These are phyloP conservation scores for Corapipo altera DNA, from an alignment of 2,113 vertebrate genomes.

Conservation along the genomic window DNA sequence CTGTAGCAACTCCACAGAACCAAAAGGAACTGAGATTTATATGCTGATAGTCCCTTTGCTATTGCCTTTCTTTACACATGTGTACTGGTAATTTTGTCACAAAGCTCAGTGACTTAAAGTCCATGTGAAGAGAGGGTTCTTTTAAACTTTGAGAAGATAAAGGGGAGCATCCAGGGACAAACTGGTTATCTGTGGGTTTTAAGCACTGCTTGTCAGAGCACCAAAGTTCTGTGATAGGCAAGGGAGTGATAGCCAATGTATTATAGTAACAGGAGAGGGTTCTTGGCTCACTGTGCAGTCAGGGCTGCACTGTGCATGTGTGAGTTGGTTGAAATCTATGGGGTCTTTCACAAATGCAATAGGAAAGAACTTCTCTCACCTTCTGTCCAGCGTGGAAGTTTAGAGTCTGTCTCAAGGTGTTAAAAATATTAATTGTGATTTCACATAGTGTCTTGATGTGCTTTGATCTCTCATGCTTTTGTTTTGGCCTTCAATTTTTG, in stretches of 20 bases:
- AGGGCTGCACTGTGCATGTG: accelerated
- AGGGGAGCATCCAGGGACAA: not conserved
- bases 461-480: not conserved
- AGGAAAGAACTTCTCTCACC: not conserved
- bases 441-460: not conserved
- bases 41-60: not conserved
- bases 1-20: not conserved
- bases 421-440: not conserved
- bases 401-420: not conserved
- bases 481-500: not conserved
- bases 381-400: not conserved
- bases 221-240: not conserved
- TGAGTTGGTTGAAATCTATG: not conserved
- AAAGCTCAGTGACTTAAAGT: not conserved
- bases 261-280: not conserved
- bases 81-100: not conserved
- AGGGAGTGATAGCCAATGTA: not conserved
- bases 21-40: not conserved
- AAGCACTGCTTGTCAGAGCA: not conserved
- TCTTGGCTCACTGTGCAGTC: not conserved
- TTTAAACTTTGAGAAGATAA: not conserved
- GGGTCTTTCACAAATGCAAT: not conserved
- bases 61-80: accelerated
- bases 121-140: not conserved
- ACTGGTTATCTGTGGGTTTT: not conserved